A percentile compares a stretch with the other conserved stretches of the same genome.
phyloP scores from a whole-genome alignment of 2,113 vertebrate genomes.

The Anarrhichthys ocellatus region DNA sequence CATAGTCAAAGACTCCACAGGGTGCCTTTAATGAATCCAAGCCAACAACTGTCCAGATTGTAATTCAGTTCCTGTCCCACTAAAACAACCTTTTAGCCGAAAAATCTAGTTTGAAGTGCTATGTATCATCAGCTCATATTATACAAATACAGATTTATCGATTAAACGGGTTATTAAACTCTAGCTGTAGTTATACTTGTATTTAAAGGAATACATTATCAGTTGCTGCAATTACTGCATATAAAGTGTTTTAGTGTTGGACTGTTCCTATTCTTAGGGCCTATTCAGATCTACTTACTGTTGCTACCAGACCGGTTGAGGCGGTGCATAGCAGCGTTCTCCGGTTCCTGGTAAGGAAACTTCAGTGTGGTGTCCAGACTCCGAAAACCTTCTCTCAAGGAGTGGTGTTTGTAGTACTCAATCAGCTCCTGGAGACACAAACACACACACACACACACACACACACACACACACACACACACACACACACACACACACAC shows the following conservation, averaged over 20 bases:
- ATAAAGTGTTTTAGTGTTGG: not conserved
- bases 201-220: not conserved
- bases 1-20: not conserved
- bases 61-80: not conserved
- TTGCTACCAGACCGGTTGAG: slow-evolving; percentile 83
- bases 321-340: slow-evolving; percentile 85
- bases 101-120: not conserved
- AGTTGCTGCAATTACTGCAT: not conserved
- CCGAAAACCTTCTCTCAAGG: slow-evolving; percentile 95
- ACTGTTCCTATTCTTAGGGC: not conserved
- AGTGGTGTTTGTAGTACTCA: slow-evolving; percentile 96
- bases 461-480: slow-evolving; percentile 37
- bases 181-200: not conserved
- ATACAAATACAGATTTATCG: not conserved
- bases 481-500: slow-evolving; percentile 31
- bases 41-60: not conserved
- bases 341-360: slow-evolving; percentile 91
- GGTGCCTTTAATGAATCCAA: not conserved
- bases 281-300: slow-evolving; percentile 84
- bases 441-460: slow-evolving; percentile 26
- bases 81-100: not conserved
- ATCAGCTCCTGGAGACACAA: slow-evolving; percentile 89
- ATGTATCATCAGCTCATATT: not conserved
- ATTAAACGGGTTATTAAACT: not conserved
- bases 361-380: slow-evolving; percentile 95